These are phyloP conservation scores for Echinops telfairi DNA, from an alignment of 2,113 vertebrate genomes.

Conservation along the genomic window DNA sequence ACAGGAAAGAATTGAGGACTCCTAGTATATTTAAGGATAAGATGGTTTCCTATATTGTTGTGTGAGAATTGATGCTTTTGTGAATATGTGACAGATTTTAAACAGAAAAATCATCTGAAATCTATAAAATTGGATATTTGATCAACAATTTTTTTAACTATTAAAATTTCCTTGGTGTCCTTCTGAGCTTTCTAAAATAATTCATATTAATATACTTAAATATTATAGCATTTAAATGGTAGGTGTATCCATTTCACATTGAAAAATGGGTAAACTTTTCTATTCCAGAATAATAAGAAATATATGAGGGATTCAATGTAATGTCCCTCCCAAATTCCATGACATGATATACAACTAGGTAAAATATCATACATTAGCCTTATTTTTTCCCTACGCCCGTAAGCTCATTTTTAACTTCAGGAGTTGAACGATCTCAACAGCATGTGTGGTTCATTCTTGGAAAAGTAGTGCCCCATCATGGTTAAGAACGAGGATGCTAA, in stretches of 20 bases:
- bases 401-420: background rate
- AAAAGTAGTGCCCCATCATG: background rate
- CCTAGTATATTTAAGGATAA: background rate
- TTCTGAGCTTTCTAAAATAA: conserved; percentile 35
- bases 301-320: background rate
- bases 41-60: conserved; percentile 12
- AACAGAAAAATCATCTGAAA: conserved; percentile 4
- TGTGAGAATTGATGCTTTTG: background rate
- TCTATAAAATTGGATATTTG: background rate
- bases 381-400: background rate
- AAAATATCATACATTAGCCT: background rate
- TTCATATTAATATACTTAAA: background rate
- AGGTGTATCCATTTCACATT: background rate
- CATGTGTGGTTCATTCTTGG: background rate
- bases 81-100: background rate
- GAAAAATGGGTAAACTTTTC: background rate
- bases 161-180: background rate
- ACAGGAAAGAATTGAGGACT: background rate
- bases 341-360: background rate
- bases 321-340: background rate
- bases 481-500: background rate
- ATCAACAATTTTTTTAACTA: background rate
- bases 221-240: background rate
- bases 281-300: background rate
- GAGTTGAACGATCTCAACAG: background rate